These are phyloP conservation scores for Micropoecilia bifurca DNA, from an alignment of 2,797 vertebrate genomes.

Conservation along the genomic window DNA sequence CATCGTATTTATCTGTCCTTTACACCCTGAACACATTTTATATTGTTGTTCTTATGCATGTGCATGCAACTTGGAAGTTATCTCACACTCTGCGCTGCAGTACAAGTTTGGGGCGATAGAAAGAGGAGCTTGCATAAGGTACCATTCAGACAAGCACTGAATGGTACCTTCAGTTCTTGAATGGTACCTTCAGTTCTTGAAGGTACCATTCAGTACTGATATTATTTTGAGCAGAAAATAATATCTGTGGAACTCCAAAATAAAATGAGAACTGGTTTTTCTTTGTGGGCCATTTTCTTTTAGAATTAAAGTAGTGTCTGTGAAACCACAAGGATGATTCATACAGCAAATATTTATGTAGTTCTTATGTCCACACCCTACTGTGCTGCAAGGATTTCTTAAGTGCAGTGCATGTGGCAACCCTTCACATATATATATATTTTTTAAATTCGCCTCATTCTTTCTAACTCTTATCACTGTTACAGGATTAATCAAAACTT, in stretches of 20 bases:
- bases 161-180: no score
- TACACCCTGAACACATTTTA: not conserved
- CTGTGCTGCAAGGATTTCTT: not conserved
- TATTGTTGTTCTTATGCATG: not conserved
- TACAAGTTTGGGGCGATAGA: not conserved
- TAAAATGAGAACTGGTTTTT: not conserved
- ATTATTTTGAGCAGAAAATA: no score
- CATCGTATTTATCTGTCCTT: not conserved
- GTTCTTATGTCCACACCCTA: conserved; percentile 27
- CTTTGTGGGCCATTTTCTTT: not conserved
- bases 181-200: no score
- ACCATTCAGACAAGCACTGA: not conserved
- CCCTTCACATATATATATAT: conserved; percentile 10
- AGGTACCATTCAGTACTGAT: no score
- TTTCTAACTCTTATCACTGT: not conserved
- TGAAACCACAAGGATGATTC: not conserved
- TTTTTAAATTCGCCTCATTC: not conserved
- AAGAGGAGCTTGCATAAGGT: not conserved
- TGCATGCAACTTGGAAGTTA: not conserved
- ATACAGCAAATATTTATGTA: conserved; percentile 54
- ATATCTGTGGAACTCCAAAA: not conserved
- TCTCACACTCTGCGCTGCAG: no score
- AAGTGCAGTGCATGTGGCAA: not conserved
- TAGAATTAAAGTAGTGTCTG: not conserved
- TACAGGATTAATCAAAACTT: conserved; percentile 33